A percentile compares a stretch with the other conserved stretches of the same genome.
Evolutionary conservation across 2,888 invertebrate species (phyloP).

Genomic region (Steinernema hermaphroditum): DNA sequence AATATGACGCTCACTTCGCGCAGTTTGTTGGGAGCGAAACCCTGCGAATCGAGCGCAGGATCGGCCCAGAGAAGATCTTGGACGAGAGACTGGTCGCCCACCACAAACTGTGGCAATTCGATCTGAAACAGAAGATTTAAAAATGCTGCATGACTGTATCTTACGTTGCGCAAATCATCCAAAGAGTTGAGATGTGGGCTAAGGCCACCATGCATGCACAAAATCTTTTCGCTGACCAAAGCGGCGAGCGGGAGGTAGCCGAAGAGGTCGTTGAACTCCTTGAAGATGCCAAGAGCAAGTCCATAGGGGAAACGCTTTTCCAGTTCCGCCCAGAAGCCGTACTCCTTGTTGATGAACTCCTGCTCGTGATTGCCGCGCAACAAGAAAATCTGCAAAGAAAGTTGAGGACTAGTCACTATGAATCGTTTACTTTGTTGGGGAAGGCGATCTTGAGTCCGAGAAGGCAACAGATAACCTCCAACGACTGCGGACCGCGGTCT

Average conservation of each 20-base stretch:
- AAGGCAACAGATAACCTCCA: constrained; percentile 42
- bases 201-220: constrained; percentile 45
- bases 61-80: constrained; percentile 42
- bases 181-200: constrained; percentile 37
- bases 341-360: constrained; percentile 38
- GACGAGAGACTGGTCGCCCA: constrained; percentile 33
- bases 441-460: constrained; percentile 38
- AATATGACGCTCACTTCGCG: constrained; percentile 39
- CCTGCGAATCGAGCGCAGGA: constrained; percentile 32
- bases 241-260: constrained; percentile 40
- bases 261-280: constrained; percentile 42
- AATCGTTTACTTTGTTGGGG: constrained; percentile 41
- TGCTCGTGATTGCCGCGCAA: constrained; percentile 44
- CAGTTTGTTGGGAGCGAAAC: constrained; percentile 37
- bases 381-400: constrained; percentile 40
- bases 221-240: constrained; percentile 34
- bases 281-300: constrained; percentile 37
- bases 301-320: constrained; percentile 36
- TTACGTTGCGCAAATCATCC: constrained; percentile 36
- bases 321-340: constrained; percentile 44
- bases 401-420: too few species aligned
- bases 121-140: background rate
- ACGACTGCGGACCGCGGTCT: constrained; percentile 38
- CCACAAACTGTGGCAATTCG: constrained; percentile 32
- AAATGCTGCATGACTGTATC: background rate